phyloP scores from a whole-genome alignment of 2,797 vertebrate species.

The Sphaeramia orbicularis region DNA sequence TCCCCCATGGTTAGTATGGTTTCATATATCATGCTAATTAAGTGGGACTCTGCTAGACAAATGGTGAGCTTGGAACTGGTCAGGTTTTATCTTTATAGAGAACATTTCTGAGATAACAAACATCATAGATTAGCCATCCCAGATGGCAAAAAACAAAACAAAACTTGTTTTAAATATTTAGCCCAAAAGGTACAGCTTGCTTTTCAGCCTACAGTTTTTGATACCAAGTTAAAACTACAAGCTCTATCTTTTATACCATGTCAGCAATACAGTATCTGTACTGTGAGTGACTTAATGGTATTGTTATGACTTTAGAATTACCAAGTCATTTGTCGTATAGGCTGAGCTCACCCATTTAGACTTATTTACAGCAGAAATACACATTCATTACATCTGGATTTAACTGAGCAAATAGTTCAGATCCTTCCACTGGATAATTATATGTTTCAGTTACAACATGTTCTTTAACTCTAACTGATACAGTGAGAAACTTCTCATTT shows the following conservation, averaged over 20 bases:
- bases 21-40: conserved; percentile 60
- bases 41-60: conserved; percentile 34
- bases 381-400: background rate
- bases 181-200: conserved; percentile 4
- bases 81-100: conserved; percentile 29
- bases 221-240: conserved; percentile 18
- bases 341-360: background rate
- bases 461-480: too few species aligned
- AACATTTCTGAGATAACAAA: conserved; percentile 40
- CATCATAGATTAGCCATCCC: conserved; percentile 36
- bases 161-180: conserved; percentile 13
- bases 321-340: conserved; percentile 2
- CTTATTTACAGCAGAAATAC: background rate
- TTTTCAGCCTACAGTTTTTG: conserved; percentile 26
- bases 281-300: background rate
- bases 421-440: too few species aligned
- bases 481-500: too few species aligned
- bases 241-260: background rate
- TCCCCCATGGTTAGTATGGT: conserved; percentile 3
- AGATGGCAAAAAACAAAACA: background rate
- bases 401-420: too few species aligned
- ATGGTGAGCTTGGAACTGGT: conserved; percentile 27
- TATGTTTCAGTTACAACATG: too few species aligned
- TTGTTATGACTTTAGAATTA: conserved; percentile 1
- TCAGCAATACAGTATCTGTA: conserved; percentile 6